Percentiles rank a stretch among this genome's conserved stretches.
Conservation (phyloP, 30 jellyfish, hydroid and myxozoan species). For the Pseudorhiza aurosa region DNA sequence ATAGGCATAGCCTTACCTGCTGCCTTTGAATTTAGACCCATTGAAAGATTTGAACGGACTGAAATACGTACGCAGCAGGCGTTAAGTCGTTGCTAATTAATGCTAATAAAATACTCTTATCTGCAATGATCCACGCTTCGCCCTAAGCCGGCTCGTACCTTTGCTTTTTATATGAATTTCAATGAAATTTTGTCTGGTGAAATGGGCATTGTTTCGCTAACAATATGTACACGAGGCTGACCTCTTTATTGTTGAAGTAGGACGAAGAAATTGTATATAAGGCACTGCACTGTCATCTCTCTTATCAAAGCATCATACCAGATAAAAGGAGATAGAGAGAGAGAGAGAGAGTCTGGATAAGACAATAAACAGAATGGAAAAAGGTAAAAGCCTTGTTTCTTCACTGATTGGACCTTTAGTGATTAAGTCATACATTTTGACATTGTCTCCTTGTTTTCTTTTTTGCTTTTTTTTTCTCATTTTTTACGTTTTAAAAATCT, state of each 20-base stretch:
- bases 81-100: not conserved
- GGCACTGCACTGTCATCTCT: not conserved
- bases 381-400: too few species aligned
- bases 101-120: constrained; percentile 25
- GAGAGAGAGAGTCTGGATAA: not conserved
- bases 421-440: too few species aligned
- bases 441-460: too few species aligned
- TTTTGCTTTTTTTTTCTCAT: too few species aligned
- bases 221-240: constrained; percentile 71
- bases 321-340: not conserved
- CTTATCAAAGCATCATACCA: not conserved
- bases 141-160: constrained; percentile 34
- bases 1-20: too few species aligned
- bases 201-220: constrained; percentile 21
- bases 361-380: too few species aligned
- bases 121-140: constrained; percentile 39
- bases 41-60: too few species aligned
- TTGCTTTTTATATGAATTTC: constrained; percentile 1
- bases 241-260: constrained; percentile 25
- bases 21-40: too few species aligned
- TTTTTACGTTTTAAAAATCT: too few species aligned
- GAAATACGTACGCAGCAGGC: not conserved
- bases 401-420: too few species aligned
- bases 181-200: constrained; percentile 35
- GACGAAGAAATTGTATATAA: not conserved